Base-by-base conservation (phyloP, 2,797 vertebrate species). In the Acanthis flammea region DNA sequence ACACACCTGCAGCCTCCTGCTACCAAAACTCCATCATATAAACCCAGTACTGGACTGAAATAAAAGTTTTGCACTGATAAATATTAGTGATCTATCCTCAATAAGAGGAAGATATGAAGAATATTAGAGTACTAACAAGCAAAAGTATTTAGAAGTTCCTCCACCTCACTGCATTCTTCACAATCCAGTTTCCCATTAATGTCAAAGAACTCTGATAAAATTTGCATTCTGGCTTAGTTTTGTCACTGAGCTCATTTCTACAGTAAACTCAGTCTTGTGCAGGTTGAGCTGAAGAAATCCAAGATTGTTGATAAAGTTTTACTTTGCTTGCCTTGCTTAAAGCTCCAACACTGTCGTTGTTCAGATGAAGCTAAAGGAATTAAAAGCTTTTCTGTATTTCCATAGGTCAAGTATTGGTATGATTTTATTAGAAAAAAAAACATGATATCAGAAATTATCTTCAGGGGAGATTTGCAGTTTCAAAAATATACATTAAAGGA, bases 1-100 rank as follows among this genome's bases (percentile, higher is more conserved):
- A 30, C 11, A 55, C 16, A 28, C 13, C 31, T n/a, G 13, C 22
- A 75, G 15, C 9, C 7, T 31, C 9, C 15, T 0, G 0, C 8
- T 31, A 25, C 41, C 27, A 55, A 83, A 75, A 45, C 9, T 23
- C 72, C 31, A 3, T 6, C 6, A 2, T 42, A 12, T 30, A 42
- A 76, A 60, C 12, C 2, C 54, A 31, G 19, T 11, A 53, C 5
- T 58, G 12, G n/a, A 57, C 10, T 33, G 15, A 76, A 91, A 31
- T 30, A 73, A 82, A 62, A 33, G 7, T 44, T 93, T 82, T 73
- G 19, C 21, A 23, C 4, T 62, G 14, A 66, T 35, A 18, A 70
- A 47, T 6, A 16, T 57, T 55, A 61, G 6, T 44, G 27, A 33
- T 28, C 8, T 62, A 30, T 57, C 23, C 19, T 60, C 7, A 19